Evolutionary conservation across 1,140 invertebrate genomes (phyloP).

Genomic region (Hyles euphorbiae): DNA sequence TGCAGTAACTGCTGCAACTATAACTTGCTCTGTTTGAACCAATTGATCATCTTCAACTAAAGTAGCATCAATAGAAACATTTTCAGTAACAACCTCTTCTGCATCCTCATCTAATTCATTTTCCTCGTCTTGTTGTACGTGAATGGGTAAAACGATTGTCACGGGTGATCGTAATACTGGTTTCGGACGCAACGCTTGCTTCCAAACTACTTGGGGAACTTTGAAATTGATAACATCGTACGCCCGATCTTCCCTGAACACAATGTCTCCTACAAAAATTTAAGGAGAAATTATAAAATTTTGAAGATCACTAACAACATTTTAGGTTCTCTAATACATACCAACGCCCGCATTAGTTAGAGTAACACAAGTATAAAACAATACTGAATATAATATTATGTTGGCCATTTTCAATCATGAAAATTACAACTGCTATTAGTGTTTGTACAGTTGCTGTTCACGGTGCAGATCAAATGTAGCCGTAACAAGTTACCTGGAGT

Average conservation of each 20-base stretch:
- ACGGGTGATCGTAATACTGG: conserved; percentile 56
- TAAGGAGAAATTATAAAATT: conserved; percentile 5
- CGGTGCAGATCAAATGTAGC: conserved; percentile 50
- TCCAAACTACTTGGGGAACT: conserved; percentile 50
- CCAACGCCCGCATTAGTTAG: conserved; percentile 4
- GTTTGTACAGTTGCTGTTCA: conserved; percentile 27
- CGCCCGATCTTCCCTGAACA: conserved; percentile 36
- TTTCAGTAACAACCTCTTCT: conserved; percentile 20
- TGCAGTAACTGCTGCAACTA: conserved; percentile 11
- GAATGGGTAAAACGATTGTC: conserved; percentile 53
- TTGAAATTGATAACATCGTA: conserved; percentile 52
- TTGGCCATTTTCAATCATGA: conserved; percentile 7
- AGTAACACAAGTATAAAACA: conserved; percentile 3
- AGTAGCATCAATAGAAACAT: conserved; percentile 19
- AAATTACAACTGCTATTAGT: conserved; percentile 2
- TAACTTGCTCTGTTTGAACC: conserved; percentile 19
- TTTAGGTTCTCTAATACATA: conserved; percentile 5
- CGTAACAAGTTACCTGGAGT: conserved; percentile 47
- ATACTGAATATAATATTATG: conserved; percentile 9
- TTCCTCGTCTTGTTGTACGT: conserved; percentile 40
- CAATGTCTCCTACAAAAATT: conserved; percentile 42
- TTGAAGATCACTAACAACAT: neutral
- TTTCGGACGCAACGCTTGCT: conserved; percentile 47
- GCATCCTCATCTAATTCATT: conserved; percentile 28
- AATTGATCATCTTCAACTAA: conserved; percentile 19